A percentile compares a stretch with the other conserved stretches of the same genome.
These are phyloP conservation scores for Lagocephalus sceleratus DNA, from an alignment of 2,797 vertebrate species.

Conservation along the genomic window DNA sequence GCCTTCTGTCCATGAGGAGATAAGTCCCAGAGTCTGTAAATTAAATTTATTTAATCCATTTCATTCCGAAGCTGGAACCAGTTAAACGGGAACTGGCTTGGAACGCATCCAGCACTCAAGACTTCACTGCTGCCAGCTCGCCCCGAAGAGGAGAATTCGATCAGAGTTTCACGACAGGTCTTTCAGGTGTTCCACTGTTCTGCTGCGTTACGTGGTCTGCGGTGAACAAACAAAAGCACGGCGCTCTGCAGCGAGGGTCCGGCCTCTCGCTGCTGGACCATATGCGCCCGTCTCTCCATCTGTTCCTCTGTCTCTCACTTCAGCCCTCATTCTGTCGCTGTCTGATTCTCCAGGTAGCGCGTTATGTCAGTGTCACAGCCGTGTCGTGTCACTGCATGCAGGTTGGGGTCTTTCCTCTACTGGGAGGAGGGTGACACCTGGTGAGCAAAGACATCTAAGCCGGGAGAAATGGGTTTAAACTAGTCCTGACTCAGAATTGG, in stretches of 20 bases:
- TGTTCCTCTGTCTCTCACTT: slow-evolving; percentile 45
- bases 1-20: slow-evolving; percentile 7
- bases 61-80: slow-evolving; percentile 27
- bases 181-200: slow-evolving; percentile 25
- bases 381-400: slow-evolving; percentile 59
- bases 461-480: slow-evolving; percentile 21
- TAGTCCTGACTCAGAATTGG: slow-evolving; percentile 6
- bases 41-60: slow-evolving; percentile 27
- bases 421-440: slow-evolving; percentile 67
- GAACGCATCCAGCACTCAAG: slow-evolving; percentile 27
- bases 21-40: slow-evolving; percentile 29
- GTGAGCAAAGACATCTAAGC: slow-evolving; percentile 48
- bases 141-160: slow-evolving; percentile 22
- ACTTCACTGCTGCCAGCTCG: slow-evolving; percentile 21
- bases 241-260: slow-evolving; percentile 21
- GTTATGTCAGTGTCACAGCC: slow-evolving; percentile 61
- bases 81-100: slow-evolving; percentile 18
- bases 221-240: slow-evolving; percentile 21
- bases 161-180: slow-evolving; percentile 31
- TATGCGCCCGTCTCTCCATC: slow-evolving; percentile 32
- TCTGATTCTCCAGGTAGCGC: slow-evolving; percentile 52
- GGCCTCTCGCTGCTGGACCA: slow-evolving; percentile 24
- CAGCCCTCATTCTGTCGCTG: slow-evolving; percentile 36
- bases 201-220: slow-evolving; percentile 42
- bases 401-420: slow-evolving; percentile 45